These are phyloP conservation scores for Dicerorhinus sumatrensis DNA, from an alignment of 2,113 vertebrate species.

Conservation along the genomic window DNA sequence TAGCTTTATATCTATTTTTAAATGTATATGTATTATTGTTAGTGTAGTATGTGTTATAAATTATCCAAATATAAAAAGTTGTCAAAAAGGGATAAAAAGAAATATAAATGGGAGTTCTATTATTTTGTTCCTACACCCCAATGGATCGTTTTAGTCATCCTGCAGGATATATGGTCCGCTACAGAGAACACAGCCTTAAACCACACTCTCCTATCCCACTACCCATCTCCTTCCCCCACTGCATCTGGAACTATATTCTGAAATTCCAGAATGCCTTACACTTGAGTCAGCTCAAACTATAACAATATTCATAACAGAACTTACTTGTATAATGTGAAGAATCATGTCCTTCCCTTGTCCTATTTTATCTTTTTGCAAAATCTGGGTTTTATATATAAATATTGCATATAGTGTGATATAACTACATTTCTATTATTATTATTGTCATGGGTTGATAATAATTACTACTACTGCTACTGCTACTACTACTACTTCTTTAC, in stretches of 20 bases:
- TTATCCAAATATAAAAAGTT: not conserved
- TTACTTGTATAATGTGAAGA: not conserved
- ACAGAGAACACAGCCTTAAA: not conserved
- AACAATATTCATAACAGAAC: slow-evolving; percentile 14
- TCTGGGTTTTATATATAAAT: not conserved
- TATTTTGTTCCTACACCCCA: not conserved
- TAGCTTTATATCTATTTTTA: slow-evolving; percentile 9
- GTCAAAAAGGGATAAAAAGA: not conserved
- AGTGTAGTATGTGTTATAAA: not conserved
- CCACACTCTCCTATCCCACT: not conserved
- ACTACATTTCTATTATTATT: not conserved
- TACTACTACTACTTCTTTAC: not conserved
- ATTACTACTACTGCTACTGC: not conserved
- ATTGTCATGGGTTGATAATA: not conserved
- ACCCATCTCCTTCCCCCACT: not conserved
- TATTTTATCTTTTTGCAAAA: slow-evolving; percentile 7
- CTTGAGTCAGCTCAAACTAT: not conserved
- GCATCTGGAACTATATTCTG: not conserved
- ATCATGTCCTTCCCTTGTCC: not conserved
- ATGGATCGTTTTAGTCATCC: not conserved
- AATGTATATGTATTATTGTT: not conserved
- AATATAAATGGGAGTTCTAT: not conserved
- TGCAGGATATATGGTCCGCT: not conserved
- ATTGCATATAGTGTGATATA: not conserved
- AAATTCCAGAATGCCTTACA: slow-evolving; percentile 48